phyloP scores from a whole-genome alignment of 2,797 vertebrate species.

The Gymnoscopelus microlampas region DNA sequence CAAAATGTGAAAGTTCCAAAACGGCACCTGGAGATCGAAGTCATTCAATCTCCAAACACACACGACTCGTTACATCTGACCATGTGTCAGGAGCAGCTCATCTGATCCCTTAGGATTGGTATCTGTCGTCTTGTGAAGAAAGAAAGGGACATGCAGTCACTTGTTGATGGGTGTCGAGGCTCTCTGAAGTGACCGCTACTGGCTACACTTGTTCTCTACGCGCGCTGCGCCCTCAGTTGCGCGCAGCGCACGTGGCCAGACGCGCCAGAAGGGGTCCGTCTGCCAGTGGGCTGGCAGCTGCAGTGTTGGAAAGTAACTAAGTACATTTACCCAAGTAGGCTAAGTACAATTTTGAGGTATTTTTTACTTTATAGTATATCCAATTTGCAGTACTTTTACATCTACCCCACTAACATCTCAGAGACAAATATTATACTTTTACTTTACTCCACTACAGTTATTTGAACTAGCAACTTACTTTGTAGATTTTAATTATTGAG shows the following conservation, averaged over 20 bases:
- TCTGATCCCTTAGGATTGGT: too few species aligned
- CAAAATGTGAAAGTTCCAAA: slow-evolving; percentile 37
- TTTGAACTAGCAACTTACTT: too few species aligned
- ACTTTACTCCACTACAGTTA: too few species aligned
- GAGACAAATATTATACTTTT: too few species aligned
- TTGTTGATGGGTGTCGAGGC: slow-evolving; percentile 43
- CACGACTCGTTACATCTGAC: neutral
- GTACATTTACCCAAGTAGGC: too few species aligned
- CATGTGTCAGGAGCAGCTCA: neutral
- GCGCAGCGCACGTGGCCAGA: slow-evolving; percentile 23
- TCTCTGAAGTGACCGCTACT: slow-evolving; percentile 12
- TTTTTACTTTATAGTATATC: too few species aligned
- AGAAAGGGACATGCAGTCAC: slow-evolving; percentile 16
- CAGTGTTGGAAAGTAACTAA: slow-evolving; percentile 3
- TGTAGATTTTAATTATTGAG: too few species aligned
- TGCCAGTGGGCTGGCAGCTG: slow-evolving; percentile 40
- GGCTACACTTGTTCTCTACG: slow-evolving; percentile 20
- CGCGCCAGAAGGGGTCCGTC: slow-evolving; percentile 42
- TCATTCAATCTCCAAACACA: neutral
- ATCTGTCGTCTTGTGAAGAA: neutral
- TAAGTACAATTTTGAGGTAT: too few species aligned
- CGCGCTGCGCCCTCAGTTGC: neutral
- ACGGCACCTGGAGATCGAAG: slow-evolving; percentile 10
- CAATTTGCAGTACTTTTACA: too few species aligned
- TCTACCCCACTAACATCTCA: too few species aligned